These are phyloP conservation scores for Eupithecia exiguata DNA, from an alignment of 2,888 invertebrate species.

Conservation along the genomic window DNA sequence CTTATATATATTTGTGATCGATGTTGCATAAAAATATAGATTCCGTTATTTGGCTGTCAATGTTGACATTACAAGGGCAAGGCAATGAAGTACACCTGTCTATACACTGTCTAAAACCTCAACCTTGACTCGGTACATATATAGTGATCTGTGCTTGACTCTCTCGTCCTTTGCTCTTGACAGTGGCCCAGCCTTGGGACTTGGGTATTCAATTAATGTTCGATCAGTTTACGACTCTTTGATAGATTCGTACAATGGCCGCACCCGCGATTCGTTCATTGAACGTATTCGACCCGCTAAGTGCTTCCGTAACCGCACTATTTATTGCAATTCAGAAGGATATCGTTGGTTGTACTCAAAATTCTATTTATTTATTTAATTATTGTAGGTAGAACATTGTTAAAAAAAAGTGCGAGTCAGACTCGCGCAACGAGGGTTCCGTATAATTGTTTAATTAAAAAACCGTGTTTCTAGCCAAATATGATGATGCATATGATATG, in stretches of 20 bases:
- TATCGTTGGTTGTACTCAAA: neutral
- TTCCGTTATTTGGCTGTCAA: neutral
- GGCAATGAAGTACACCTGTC: neutral
- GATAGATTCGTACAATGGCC: slow-evolving; percentile 65
- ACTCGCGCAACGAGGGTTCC: too few relatives aligned
- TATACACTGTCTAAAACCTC: slow-evolving; percentile 1
- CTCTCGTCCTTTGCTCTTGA: slow-evolving; percentile 62
- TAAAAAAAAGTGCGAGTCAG: too few relatives aligned
- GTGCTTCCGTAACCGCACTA: slow-evolving; percentile 63
- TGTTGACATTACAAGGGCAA: neutral
- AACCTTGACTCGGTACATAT: too few relatives aligned
- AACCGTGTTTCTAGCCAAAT: too few relatives aligned
- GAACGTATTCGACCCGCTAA: slow-evolving; percentile 60
- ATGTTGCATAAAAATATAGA: neutral
- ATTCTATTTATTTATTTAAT: neutral
- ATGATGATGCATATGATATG: too few relatives aligned
- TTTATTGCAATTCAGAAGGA: neutral
- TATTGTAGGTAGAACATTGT: too few relatives aligned
- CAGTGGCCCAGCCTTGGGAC: slow-evolving; percentile 63
- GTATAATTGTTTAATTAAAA: too few relatives aligned
- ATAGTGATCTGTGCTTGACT: too few relatives aligned
- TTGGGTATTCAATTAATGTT: slow-evolving; percentile 68
- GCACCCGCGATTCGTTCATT: slow-evolving; percentile 58
- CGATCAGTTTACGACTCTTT: slow-evolving; percentile 72
- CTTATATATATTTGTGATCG: too few relatives aligned